phyloP scores from a whole-genome alignment of 1,140 invertebrate genomes.

The Acromyrmex echinatior region DNA sequence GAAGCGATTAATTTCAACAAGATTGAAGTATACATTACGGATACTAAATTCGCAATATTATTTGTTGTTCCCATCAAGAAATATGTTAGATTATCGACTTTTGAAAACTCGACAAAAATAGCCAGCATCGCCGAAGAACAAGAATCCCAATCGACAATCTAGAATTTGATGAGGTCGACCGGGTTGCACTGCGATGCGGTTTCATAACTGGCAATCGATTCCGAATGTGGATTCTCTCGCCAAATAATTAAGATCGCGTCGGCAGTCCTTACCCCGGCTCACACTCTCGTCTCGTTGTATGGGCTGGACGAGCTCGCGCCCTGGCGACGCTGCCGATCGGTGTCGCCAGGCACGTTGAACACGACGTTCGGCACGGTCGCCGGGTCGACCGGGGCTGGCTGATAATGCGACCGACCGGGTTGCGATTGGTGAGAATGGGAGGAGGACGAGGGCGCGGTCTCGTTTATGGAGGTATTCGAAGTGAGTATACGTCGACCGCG shows the following conservation, averaged over 20 bases:
- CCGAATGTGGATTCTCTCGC: not conserved
- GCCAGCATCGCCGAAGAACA: slow-evolving; percentile 10
- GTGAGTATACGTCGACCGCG: slow-evolving; percentile 86
- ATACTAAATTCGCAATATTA: not conserved
- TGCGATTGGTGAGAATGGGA: slow-evolving; percentile 84
- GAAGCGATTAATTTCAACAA: slow-evolving; percentile 25
- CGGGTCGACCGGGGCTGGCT: slow-evolving; percentile 74
- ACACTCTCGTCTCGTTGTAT: slow-evolving; percentile 86
- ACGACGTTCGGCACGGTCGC: slow-evolving; percentile 84
- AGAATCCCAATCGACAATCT: slow-evolving; percentile 15
- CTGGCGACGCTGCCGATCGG: slow-evolving; percentile 73
- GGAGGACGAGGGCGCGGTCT: slow-evolving; percentile 83
- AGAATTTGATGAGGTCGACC: not conserved
- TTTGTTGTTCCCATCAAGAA: not conserved
- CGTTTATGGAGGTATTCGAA: slow-evolving; percentile 85
- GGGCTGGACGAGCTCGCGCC: slow-evolving; percentile 78
- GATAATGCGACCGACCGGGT: slow-evolving; percentile 73
- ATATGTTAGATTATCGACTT: not conserved
- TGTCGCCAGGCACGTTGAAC: slow-evolving; percentile 84
- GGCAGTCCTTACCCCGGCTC: slow-evolving; percentile 68
- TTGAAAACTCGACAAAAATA: not conserved
- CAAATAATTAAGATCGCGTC: slow-evolving; percentile 5
- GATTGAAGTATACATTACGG: not conserved
- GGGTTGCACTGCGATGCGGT: not conserved
- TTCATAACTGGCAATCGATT: slow-evolving; percentile 17